Evolutionary conservation across 2,113 vertebrate genomes (phyloP), one percentile per base, ranked within the genome.

Genomic region (Scomber japonicus): DNA sequence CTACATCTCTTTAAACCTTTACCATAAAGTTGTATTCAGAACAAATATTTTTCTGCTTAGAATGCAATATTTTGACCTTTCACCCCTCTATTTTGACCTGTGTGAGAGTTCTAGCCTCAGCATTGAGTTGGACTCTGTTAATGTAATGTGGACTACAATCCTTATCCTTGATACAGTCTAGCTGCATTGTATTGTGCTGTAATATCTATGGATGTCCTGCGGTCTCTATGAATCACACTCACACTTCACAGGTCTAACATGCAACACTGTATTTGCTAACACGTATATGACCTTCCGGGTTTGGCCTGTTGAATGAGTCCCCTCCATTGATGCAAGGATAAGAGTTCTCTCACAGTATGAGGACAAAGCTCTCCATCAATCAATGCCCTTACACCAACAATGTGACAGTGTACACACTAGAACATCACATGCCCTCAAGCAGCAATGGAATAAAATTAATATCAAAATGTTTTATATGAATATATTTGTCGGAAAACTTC

Each of bases 251-350:
- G 76, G 19, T 54, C 53, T 66, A n/a, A 69, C 61, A 44, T 71
- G 35, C 59, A 40, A 6, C 2, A 2, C 14, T 10, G 50, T 46
- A 67, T 85, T 68, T 73, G 67, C 19, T 21, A 56, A 54, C 68
- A 71, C 2, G 3, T 67, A 17, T 48, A 11, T 63, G 61, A 81
- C 81, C 66, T 83, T 78, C 62, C 13, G 3, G 54, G 64, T 64
- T 56, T 48, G 44, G 40, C 71, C 61, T 57, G 49, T 30, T 63
- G 15, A 85, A 81, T 54, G 63, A 48, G 73, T 51, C 21, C 49
- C 19, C 54, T 55, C 54, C 64, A 24, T 65, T 57, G 45, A 61
- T 86, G 55, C 53, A 7, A 27, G 84, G 61, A 83, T 54, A 59
- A 62, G 3, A 57, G 65, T 1, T 35, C 24, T 72, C 70, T 75